Conservation (phyloP, 1,140 invertebrate species). For the Temnothorax longispinosus region DNA sequence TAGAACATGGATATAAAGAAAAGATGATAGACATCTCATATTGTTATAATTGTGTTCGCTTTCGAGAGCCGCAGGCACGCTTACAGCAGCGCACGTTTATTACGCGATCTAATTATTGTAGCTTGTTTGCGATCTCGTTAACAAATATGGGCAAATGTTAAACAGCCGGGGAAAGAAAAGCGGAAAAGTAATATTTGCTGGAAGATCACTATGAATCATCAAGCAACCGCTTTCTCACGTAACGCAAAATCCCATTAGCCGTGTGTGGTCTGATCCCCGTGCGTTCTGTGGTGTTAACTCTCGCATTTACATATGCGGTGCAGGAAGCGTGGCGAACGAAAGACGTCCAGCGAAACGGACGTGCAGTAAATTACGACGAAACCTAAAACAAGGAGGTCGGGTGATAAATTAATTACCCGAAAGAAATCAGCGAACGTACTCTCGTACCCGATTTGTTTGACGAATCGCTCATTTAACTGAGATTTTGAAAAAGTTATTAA, state of each 20-base stretch:
- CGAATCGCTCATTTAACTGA: background rate
- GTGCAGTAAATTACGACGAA: conserved; percentile 44
- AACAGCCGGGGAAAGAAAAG: conserved; percentile 2
- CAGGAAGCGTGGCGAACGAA: conserved; percentile 40
- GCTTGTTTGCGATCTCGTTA: conserved; percentile 1
- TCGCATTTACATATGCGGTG: conserved; percentile 61
- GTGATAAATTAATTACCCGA: conserved; percentile 53
- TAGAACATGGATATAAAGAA: background rate
- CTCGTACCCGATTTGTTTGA: background rate
- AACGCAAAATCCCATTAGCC: conserved; percentile 63
- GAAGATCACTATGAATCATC: conserved; percentile 44
- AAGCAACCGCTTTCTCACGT: conserved; percentile 37
- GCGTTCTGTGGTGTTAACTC: conserved; percentile 56
- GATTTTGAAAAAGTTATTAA: background rate
- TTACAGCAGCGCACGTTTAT: background rate
- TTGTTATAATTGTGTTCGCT: conserved; percentile 23
- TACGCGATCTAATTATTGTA: conserved; percentile 24
- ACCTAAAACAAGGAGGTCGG: conserved; percentile 30
- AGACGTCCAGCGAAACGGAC: conserved; percentile 50
- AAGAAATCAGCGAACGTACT: conserved; percentile 34
- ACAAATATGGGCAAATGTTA: conserved; percentile 9
- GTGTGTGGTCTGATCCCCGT: conserved; percentile 27
- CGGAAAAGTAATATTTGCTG: conserved; percentile 29
- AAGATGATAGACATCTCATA: background rate
- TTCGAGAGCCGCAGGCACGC: background rate